Base-by-base conservation (phyloP, 2,113 vertebrate genomes). In the Sinocyclocheilus rhinocerous region DNA sequence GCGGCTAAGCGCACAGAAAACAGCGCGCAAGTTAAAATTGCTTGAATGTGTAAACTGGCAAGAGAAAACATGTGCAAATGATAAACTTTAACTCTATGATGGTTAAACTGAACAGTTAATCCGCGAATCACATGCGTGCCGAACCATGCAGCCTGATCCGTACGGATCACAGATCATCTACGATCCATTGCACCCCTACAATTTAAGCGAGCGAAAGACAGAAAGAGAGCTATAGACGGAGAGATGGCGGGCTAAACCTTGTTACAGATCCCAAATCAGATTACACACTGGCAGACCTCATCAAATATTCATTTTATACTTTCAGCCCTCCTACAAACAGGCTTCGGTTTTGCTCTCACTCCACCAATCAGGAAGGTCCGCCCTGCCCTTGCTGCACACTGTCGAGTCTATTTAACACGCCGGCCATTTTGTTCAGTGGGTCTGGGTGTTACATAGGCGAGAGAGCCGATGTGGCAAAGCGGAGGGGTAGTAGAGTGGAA, bases 231-330 rank as follows among this genome's bases (percentile, higher is more conserved):
- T 10, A 36, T 29, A 42, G 29, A 76, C 22, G 33, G 16, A 50
- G 24, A 75, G 48, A 87, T 55, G 22, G 12, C 59, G 72, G 48
- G 26, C 70, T 92, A 95, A 95, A 95, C 93, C 93, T 95, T 94
- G 93, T 95, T 95, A 95, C 90, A 91, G 93, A 90, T 89, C 81
- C 83, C 91, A 90, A 95, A 95, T 95, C 95, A 93, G 92, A 95
- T 95, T 95, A 95, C 91, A 91, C 88, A 90, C 89, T 91, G 90
- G 93, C 92, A 93, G 91, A 93, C 91, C 93, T 95, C 94, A 95
- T 95, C 93, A 95, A 95, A 95, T 95, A 95, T 95, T 95, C 91
- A 95, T 95, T 93, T 94, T 91, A 94, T 93, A 95, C 93, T 86
- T 88, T 90, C 57, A 55, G 81, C 90, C 91, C 89, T 91, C 91